phyloP scores from a whole-genome alignment of 2,113 vertebrate genomes.

The Cranoglanis bouderius region DNA sequence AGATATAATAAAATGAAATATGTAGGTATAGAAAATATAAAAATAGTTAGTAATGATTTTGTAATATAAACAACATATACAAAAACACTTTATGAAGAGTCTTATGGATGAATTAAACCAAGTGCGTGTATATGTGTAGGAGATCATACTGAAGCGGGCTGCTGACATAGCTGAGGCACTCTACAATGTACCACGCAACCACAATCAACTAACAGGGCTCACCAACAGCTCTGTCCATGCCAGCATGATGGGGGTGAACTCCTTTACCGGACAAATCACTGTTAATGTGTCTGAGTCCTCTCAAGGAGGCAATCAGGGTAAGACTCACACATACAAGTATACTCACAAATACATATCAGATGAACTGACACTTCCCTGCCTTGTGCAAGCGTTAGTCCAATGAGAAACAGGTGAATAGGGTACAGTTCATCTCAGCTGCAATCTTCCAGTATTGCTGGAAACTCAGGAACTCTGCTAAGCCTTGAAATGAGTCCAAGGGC shows the following conservation, averaged over 20 bases:
- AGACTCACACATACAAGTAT: conserved; percentile 38
- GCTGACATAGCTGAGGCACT: conserved; percentile 97
- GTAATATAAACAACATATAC: background rate
- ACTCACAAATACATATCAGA: background rate
- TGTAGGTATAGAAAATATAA: background rate
- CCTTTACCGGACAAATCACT: conserved; percentile 93
- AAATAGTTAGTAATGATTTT: background rate
- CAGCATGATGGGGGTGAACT: conserved; percentile 97
- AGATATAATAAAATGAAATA: background rate
- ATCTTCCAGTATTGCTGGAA: background rate
- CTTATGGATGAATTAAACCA: background rate
- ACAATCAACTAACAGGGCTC: conserved; percentile 90
- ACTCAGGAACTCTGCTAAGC: conserved; percentile 30
- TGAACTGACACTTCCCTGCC: background rate
- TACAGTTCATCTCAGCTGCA: conserved; percentile 25
- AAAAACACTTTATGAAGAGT: background rate
- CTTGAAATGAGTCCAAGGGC: conserved; percentile 23
- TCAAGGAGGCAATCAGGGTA: conserved; percentile 93
- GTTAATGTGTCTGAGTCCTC: conserved; percentile 93
- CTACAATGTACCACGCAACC: conserved; percentile 96
- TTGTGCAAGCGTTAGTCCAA: conserved; percentile 5
- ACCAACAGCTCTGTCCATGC: conserved; percentile 86
- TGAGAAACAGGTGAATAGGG: conserved; percentile 4
- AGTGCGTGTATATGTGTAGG: conserved; percentile 68
- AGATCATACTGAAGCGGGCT: conserved; percentile 96